These are phyloP conservation scores for Pavo muticus DNA, from an alignment of 2,113 vertebrate species.

Conservation along the genomic window DNA sequence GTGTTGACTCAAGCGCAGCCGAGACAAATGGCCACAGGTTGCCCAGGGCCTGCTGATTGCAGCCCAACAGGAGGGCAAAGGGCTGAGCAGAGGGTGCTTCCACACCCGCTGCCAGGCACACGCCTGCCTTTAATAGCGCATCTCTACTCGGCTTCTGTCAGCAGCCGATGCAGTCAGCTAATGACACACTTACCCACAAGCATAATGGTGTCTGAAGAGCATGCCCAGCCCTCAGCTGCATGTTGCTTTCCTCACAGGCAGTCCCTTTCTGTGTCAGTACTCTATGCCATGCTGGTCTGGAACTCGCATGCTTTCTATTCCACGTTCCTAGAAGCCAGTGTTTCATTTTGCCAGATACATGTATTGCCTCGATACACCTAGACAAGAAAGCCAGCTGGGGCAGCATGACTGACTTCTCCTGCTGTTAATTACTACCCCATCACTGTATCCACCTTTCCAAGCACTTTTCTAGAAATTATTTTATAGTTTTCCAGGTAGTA, in stretches of 20 bases:
- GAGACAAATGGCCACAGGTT: fast-evolving
- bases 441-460: fast-evolving
- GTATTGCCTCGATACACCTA: too few relatives aligned
- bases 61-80: background rate
- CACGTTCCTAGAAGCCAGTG: background rate
- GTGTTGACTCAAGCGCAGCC: too few relatives aligned
- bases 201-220: fast-evolving
- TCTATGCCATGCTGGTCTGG: fast-evolving
- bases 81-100: background rate
- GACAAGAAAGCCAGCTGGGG: too few relatives aligned
- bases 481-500: background rate
- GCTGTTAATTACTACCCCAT: background rate
- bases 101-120: too few relatives aligned
- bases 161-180: fast-evolving
- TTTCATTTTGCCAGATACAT: too few relatives aligned
- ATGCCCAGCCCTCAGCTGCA: fast-evolving
- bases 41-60: background rate
- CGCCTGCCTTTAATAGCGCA: background rate
- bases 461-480: background rate
- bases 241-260: fast-evolving
- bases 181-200: fast-evolving
- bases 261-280: background rate
- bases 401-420: fast-evolving
- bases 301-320: fast-evolving
- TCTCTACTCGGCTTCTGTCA: background rate